Percentiles rank a stretch among this genome's conserved stretches.
phyloP scores from a whole-genome alignment of 2,797 vertebrate genomes.

The Chaenodraco wilsoni region DNA sequence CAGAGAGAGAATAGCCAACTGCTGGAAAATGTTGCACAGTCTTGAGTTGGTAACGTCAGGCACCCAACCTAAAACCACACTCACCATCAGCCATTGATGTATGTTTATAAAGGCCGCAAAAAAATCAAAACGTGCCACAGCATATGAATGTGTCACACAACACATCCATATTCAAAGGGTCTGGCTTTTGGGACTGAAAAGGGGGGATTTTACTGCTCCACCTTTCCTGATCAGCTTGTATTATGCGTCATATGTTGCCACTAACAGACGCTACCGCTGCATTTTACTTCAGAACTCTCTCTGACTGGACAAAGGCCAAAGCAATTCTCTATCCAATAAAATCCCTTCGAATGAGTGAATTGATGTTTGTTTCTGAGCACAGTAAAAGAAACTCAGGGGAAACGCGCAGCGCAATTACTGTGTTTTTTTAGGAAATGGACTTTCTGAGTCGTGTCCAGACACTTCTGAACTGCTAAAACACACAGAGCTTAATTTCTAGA shows the following conservation, averaged over 20 bases:
- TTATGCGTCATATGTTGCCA: constrained; percentile 26
- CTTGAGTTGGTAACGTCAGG: constrained; percentile 61
- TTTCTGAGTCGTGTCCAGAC: constrained; percentile 68
- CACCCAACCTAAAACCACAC: constrained; percentile 53
- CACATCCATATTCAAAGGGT: constrained; percentile 59
- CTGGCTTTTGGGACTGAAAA: constrained; percentile 35
- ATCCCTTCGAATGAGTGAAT: constrained; percentile 55
- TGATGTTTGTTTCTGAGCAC: constrained; percentile 61
- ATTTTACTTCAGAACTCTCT: constrained; percentile 27
- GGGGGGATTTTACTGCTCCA: constrained; percentile 11
- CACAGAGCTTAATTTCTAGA: constrained; percentile 49
- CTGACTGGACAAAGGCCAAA: constrained; percentile 52
- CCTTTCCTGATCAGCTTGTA: constrained; percentile 24
- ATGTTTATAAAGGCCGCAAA: constrained; percentile 35
- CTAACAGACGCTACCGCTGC: constrained; percentile 35
- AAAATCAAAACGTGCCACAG: constrained; percentile 57
- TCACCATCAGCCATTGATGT: constrained; percentile 57
- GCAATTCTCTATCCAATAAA: constrained; percentile 47
- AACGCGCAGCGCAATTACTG: constrained; percentile 51
- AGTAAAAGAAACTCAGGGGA: constrained; percentile 61
- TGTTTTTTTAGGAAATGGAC: constrained; percentile 75
- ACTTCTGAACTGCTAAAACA: constrained; percentile 29
- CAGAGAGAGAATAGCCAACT: constrained; percentile 37
- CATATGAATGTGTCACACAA: constrained; percentile 51
- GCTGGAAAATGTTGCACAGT: constrained; percentile 63